phyloP scores from a whole-genome alignment of 2,113 vertebrate genomes.

The Syngnathoides biaculeatus region DNA sequence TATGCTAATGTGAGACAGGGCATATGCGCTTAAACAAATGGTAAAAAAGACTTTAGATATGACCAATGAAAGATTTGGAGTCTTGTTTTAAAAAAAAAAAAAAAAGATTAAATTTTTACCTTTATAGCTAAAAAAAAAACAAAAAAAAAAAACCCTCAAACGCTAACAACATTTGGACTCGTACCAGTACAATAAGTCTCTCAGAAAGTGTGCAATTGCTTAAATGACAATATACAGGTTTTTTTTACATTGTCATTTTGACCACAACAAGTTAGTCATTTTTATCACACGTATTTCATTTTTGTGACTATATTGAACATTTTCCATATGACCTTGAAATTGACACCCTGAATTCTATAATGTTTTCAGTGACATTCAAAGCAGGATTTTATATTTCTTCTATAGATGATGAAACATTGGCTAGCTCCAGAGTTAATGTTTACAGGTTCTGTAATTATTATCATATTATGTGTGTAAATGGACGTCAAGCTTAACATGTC shows the following conservation, averaged over 20 bases:
- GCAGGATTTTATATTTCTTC: not conserved
- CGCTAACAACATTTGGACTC: too few relatives aligned
- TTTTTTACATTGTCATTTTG: not conserved
- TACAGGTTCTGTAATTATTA: not conserved
- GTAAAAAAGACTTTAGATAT: too few relatives aligned
- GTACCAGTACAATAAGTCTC: too few relatives aligned
- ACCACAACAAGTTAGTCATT: not conserved
- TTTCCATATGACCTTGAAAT: not conserved
- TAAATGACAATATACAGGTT: too few relatives aligned
- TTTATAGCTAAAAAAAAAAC: too few relatives aligned
- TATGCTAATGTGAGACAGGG: not conserved
- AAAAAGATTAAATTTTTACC: too few relatives aligned
- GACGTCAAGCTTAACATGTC: too few relatives aligned
- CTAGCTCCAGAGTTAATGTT: not conserved
- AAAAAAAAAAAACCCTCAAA: too few relatives aligned
- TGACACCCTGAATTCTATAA: not conserved
- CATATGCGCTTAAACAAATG: not conserved
- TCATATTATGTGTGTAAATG: too few relatives aligned
- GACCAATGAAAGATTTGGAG: too few relatives aligned
- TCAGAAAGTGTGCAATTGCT: too few relatives aligned
- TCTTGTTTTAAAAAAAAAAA: too few relatives aligned
- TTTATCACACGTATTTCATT: not conserved
- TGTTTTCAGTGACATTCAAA: not conserved
- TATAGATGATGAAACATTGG: not conserved
- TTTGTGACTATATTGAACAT: not conserved